Conservation (phyloP, 2,888 invertebrate genomes). For the Carcina quercana region DNA sequence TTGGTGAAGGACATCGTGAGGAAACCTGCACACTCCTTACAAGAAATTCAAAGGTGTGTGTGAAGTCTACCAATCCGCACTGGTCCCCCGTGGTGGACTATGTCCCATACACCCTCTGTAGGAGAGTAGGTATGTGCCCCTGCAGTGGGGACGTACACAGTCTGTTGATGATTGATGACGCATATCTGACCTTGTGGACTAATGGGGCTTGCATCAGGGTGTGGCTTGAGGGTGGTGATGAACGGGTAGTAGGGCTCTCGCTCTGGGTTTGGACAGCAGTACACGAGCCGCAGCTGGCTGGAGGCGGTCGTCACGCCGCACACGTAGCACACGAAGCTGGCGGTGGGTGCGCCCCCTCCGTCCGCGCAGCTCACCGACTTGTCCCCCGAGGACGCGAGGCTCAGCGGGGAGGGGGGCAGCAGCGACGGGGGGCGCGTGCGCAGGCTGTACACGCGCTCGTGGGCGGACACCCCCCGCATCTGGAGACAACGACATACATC, state of each 20-base stretch:
- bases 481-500: conserved; percentile 27
- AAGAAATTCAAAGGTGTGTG: too few relatives aligned
- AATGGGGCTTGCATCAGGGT: conserved; percentile 90
- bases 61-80: too few relatives aligned
- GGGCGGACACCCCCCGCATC: conserved; percentile 82
- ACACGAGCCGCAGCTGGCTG: conserved; percentile 86
- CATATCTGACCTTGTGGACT: conserved; percentile 87
- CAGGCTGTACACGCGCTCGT: conserved; percentile 86
- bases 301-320: conserved; percentile 89
- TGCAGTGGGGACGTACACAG: too few relatives aligned
- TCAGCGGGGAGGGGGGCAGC: conserved; percentile 65
- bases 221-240: conserved; percentile 85
- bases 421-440: conserved; percentile 81
- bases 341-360: conserved; percentile 35
- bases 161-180: too few relatives aligned
- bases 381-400: conserved; percentile 61
- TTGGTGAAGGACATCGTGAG: too few relatives aligned
- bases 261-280: conserved; percentile 89
- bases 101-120: too few relatives aligned
- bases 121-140: too few relatives aligned
- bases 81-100: too few relatives aligned
- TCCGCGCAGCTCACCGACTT: conserved; percentile 42
- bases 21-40: too few relatives aligned
- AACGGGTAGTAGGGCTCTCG: conserved; percentile 94
- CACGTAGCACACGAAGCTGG: conserved; percentile 89